Evolutionary conservation across 2,888 invertebrate species (phyloP).

Genomic region (Congeria kusceri): DNA sequence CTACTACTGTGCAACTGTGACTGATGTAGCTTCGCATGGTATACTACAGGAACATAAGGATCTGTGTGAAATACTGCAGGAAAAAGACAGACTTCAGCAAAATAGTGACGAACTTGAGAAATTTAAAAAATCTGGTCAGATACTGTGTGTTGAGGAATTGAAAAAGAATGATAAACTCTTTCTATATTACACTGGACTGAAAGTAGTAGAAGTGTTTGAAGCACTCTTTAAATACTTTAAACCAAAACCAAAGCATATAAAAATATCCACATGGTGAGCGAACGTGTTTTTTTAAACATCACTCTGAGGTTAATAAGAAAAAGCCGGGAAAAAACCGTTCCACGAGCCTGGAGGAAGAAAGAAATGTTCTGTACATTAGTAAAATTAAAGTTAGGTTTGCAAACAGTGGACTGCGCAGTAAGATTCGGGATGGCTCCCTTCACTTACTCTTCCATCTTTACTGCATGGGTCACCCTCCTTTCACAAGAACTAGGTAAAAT

Average conservation of each 20-base stretch:
- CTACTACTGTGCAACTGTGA: too few relatives aligned
- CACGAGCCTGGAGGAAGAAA: constrained; percentile 21
- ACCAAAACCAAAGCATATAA: constrained; percentile 19
- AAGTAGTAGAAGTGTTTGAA: constrained; percentile 20
- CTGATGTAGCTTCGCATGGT: too few relatives aligned
- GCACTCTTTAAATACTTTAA: constrained; percentile 21
- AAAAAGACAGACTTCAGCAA: too few relatives aligned
- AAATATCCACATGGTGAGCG: constrained; percentile 29
- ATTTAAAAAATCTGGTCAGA: not conserved
- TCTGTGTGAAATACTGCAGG: too few relatives aligned
- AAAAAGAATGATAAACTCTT: constrained; percentile 16
- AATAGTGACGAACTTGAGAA: too few relatives aligned
- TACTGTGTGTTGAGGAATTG: constrained; percentile 1
- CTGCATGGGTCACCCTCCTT: constrained; percentile 33
- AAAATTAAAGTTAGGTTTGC: constrained; percentile 26
- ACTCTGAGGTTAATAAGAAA: constrained; percentile 11
- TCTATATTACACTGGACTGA: constrained; percentile 24
- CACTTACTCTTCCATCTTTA: constrained; percentile 23
- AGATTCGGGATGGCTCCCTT: constrained; percentile 24
- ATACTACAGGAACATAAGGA: too few relatives aligned
- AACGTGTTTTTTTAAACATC: constrained; percentile 17
- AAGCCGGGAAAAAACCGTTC: constrained; percentile 16
- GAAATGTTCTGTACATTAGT: constrained; percentile 42
- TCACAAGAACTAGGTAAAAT: constrained; percentile 24
- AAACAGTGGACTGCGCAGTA: constrained; percentile 12